Evolutionary conservation across 2,113 vertebrate species (phyloP), one percentile per base, ranked within the genome.

Genomic region (Burhinus bistriatus): DNA sequence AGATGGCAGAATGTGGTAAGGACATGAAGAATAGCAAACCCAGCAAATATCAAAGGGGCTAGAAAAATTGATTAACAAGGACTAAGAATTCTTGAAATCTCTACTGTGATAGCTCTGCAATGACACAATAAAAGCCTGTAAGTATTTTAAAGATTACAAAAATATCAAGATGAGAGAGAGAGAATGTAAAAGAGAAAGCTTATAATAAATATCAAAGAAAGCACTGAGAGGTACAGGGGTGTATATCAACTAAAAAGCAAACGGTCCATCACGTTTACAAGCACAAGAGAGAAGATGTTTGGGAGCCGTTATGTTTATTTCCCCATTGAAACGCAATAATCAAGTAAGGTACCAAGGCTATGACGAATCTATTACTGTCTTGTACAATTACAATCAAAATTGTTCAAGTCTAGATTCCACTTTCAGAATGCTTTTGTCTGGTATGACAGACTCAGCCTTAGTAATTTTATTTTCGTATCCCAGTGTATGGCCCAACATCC

Each of bases 141-240:
- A 70, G 77, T 83, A 75, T 89, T 97, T 92, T 59, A 82, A 92
- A 87, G 85, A 90, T 83, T 59, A 84, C 65, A 71, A 64, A 96
- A 88, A 73, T 40, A 80, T 15, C 75, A 73, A 69, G 54, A 72
- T 85, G 82, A 91, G 70, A 87, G 34, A 71, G 7, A 58, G 18
- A 45, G 44, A 81, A 78, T 49, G 52, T 54, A 75, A 75, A 80
- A 71, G 57, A 91, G 42, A 93, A 90, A 69, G 23, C 52, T 84
- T 87, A 29, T 26, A 57, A 87, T 11, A 93, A 73, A 42, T 52
- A 89, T 34, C 38, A 91, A 52, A 83, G 88, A 72, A 81, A 89
- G 72, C 55, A 88, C 12, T n/a, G 71, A 81, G 44, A 62, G 25
- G 59, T 71, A 83, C 27, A 64, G 47, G 9, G 15, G 13, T 40